Percentiles rank a stretch among this genome's conserved stretches.
Evolutionary conservation across 2,797 vertebrate species (phyloP).

Genomic region (Cichlasoma orientale): DNA sequence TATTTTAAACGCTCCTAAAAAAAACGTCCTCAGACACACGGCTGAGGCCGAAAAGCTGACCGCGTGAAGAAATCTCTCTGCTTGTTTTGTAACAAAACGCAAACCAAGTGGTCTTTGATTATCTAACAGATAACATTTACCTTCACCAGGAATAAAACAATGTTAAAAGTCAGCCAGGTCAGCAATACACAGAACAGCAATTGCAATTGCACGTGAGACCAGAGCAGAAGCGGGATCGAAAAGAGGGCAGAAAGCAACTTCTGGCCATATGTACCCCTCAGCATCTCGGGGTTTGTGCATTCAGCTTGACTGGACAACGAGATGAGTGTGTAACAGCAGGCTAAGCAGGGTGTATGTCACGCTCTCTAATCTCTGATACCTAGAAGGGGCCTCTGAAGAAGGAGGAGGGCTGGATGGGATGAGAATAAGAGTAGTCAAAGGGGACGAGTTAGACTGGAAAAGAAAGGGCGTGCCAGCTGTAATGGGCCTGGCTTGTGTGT

Average conservation of each 20-base stretch:
- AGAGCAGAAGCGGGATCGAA: slow-evolving; percentile 1
- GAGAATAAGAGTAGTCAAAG: slow-evolving; percentile 16
- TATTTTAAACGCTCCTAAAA: neutral
- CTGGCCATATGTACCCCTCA: slow-evolving; percentile 40
- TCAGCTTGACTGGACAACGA: slow-evolving; percentile 32
- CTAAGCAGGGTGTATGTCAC: slow-evolving; percentile 44
- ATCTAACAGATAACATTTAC: neutral
- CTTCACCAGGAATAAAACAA: neutral
- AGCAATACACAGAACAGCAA: slow-evolving; percentile 18
- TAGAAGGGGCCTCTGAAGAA: slow-evolving; percentile 3
- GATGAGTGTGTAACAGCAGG: slow-evolving; percentile 44
- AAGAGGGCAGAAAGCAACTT: slow-evolving; percentile 30
- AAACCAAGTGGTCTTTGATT: neutral
- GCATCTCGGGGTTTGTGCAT: slow-evolving; percentile 37
- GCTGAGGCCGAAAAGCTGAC: too few species aligned
- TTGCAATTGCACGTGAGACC: slow-evolving; percentile 13
- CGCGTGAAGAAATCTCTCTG: neutral
- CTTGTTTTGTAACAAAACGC: neutral
- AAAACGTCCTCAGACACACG: too few species aligned
- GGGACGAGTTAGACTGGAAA: slow-evolving; percentile 19
- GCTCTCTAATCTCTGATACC: slow-evolving; percentile 39
- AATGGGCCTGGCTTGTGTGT: slow-evolving; percentile 60
- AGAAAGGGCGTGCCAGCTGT: slow-evolving; percentile 58
- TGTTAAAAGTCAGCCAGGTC: neutral
- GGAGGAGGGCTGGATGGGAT: slow-evolving; percentile 23